phyloP scores from a whole-genome alignment of 2,113 vertebrate species.

The Tiliqua scincoides region DNA sequence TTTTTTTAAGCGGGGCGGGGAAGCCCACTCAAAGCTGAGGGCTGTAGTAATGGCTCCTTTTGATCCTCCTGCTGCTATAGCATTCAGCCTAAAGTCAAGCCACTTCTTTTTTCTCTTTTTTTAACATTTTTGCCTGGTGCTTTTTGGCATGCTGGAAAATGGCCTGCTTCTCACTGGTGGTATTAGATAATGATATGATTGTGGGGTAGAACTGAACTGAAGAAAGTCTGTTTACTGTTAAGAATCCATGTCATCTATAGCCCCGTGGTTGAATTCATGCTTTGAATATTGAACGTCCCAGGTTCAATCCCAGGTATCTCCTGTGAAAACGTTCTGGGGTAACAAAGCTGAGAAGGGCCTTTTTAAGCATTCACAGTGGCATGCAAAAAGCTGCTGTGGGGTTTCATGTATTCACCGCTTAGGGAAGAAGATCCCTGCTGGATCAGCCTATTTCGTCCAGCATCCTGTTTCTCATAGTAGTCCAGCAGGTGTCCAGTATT shows the following conservation, averaged over 20 bases:
- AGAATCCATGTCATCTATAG: background rate
- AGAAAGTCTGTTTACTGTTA: background rate
- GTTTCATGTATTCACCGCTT: no score
- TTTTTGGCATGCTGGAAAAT: background rate
- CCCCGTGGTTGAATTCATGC: background rate
- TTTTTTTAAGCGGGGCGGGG: background rate
- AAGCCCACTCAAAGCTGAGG: background rate
- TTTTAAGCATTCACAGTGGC: no score
- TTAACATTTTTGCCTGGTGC: background rate
- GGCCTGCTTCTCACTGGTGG: background rate
- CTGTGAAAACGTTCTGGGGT: no score
- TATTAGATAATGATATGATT: constrained; percentile 10
- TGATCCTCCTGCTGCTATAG: background rate
- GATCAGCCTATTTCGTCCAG: no score
- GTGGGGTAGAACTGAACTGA: background rate
- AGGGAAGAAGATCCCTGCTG: no score
- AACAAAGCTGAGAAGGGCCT: no score
- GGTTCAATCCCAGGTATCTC: background rate
- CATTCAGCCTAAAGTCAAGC: background rate
- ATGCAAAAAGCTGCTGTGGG: no score
- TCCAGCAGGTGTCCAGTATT: no score
- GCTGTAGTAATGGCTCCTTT: constrained; percentile 1
- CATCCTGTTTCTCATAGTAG: no score
- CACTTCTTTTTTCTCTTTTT: background rate
- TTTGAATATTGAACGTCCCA: background rate